A percentile compares a stretch with the other conserved stretches of the same genome.
These are phyloP conservation scores for Macrobrachium rosenbergii DNA, from an alignment of 1,140 invertebrate genomes.

Conservation along the genomic window DNA sequence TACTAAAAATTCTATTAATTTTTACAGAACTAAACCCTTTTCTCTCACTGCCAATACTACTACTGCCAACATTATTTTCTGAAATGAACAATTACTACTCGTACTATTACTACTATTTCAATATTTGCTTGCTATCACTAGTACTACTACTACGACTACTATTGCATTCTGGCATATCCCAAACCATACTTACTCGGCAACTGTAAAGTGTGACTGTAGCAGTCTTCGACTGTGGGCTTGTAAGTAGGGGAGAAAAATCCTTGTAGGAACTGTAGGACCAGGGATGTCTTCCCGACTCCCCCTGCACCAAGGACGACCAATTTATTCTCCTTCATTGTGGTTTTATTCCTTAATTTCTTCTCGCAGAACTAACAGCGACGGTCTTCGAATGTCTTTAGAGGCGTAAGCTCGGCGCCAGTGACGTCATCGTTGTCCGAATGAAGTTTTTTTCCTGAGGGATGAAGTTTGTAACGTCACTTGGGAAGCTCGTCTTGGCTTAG, in stretches of 20 bases:
- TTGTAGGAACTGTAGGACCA: constrained; percentile 69
- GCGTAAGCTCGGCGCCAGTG: too few relatives aligned
- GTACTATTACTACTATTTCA: not conserved
- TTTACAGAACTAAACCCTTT: too few relatives aligned
- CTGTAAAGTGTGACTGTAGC: constrained; percentile 68
- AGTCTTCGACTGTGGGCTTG: constrained; percentile 70
- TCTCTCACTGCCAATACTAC: not conserved
- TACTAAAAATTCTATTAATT: not conserved
- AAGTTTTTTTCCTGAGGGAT: too few relatives aligned
- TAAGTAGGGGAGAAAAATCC: constrained; percentile 68
- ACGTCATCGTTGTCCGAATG: too few relatives aligned
- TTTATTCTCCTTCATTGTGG: constrained; percentile 66
- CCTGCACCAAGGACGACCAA: constrained; percentile 69
- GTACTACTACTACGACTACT: not conserved
- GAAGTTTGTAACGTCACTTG: too few relatives aligned
- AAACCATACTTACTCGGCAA: constrained; percentile 67
- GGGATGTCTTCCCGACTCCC: constrained; percentile 69
- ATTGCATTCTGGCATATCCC: not conserved
- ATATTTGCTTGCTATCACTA: too few relatives aligned
- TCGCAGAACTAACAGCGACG: too few relatives aligned
- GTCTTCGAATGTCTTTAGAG: too few relatives aligned
- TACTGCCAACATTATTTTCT: not conserved
- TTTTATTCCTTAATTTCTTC: too few relatives aligned
- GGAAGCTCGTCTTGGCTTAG: too few relatives aligned
- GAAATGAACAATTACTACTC: not conserved